phyloP scores from a whole-genome alignment of 2,888 invertebrate species.

The Sclerodermus sp. region DNA sequence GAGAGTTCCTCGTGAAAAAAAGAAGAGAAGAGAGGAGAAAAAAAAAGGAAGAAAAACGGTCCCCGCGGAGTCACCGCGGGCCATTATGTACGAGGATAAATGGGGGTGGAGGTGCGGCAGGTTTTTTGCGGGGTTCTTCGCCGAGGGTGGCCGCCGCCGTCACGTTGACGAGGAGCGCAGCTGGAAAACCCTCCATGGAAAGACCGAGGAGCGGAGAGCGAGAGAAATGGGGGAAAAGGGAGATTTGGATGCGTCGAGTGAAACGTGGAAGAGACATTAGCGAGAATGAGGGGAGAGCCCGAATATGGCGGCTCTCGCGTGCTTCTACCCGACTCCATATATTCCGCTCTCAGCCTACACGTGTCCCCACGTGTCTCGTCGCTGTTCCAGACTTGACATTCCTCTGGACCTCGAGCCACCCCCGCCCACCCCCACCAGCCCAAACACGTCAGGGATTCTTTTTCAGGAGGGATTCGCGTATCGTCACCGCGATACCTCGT shows the following conservation, averaged over 20 bases:
- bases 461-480: conserved; percentile 8
- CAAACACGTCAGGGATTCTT: conserved; percentile 6
- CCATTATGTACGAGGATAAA: conserved; percentile 33
- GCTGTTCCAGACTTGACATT: conserved; percentile 40
- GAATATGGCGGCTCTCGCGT: conserved; percentile 10
- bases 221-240: conserved; percentile 10
- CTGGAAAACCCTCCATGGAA: conserved; percentile 44
- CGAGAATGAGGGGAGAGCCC: conserved; percentile 12
- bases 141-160: conserved; percentile 50
- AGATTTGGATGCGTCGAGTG: not conserved
- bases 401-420: conserved; percentile 15
- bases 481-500: conserved; percentile 21
- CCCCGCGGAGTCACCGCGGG: conserved; percentile 27
- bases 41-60: conserved; percentile 25
- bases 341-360: conserved; percentile 48
- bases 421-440: conserved; percentile 16
- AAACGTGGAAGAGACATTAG: conserved; percentile 19
- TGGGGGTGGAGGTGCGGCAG: conserved; percentile 20
- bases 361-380: conserved; percentile 50
- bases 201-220: conserved; percentile 2
- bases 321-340: conserved; percentile 20
- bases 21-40: too few relatives aligned
- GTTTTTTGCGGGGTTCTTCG: conserved; percentile 32
- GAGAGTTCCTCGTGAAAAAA: not conserved
- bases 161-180: conserved; percentile 55